Evolutionary conservation across 1,140 invertebrate species (phyloP).

Genomic region (Neodiprion virginianus): DNA sequence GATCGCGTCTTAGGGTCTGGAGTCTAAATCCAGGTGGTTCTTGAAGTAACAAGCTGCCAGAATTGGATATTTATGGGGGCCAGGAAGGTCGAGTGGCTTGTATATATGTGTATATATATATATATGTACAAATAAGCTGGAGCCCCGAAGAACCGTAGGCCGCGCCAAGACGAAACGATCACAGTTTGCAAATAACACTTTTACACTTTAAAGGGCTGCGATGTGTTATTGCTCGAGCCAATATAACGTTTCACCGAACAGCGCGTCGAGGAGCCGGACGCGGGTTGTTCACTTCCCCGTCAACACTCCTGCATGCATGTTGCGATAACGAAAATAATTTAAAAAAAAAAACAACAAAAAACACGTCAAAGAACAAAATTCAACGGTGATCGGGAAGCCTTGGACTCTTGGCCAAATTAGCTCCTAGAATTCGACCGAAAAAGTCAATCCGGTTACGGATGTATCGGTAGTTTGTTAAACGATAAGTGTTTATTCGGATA

Average conservation of each 20-base stretch:
- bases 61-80: slow-evolving; percentile 5
- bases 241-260: too few species aligned
- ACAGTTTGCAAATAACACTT: slow-evolving; percentile 5
- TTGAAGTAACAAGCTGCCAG: neutral
- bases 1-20: neutral
- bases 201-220: neutral
- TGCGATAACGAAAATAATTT: neutral
- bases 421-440: too few species aligned
- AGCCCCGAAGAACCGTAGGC: neutral
- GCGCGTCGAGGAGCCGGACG: too few species aligned
- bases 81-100: neutral
- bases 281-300: too few species aligned
- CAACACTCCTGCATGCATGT: neutral
- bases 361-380: neutral
- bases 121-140: too few species aligned
- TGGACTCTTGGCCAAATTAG: too few species aligned
- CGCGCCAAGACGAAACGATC: neutral
- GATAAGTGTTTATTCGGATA: too few species aligned
- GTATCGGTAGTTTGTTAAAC: too few species aligned
- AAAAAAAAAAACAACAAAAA: neutral
- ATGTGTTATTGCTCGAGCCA: neutral
- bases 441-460: too few species aligned
- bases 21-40: neutral
- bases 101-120: neutral
- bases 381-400: too few species aligned